phyloP scores from a whole-genome alignment of 2,888 invertebrate species.

The Drosophila putrida region DNA sequence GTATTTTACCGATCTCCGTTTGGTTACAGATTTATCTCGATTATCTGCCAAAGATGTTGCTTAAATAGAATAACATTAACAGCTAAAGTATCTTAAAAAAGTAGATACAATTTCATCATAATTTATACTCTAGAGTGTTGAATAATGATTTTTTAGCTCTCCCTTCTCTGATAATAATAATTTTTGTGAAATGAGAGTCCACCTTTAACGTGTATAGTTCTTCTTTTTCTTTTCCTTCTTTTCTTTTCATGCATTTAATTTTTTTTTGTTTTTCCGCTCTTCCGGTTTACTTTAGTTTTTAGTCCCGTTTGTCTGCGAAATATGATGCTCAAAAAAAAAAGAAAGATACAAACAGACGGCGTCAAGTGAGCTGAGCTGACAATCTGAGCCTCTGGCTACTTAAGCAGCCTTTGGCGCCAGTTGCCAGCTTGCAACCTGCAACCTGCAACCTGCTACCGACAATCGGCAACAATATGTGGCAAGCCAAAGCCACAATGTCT shows the following conservation, averaged over 20 bases:
- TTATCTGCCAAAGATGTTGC: slow-evolving; percentile 80
- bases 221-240: slow-evolving; percentile 1
- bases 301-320: slow-evolving; percentile 65
- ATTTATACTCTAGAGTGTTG: too few species aligned
- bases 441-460: slow-evolving; percentile 41
- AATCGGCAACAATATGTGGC: slow-evolving; percentile 17
- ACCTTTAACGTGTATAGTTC: too few species aligned
- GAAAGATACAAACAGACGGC: slow-evolving; percentile 45
- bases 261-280: slow-evolving; percentile 17
- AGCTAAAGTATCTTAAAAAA: too few species aligned
- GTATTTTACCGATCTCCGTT: slow-evolving; percentile 38
- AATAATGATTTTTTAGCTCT: too few species aligned
- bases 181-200: too few species aligned
- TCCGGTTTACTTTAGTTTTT: slow-evolving; percentile 38
- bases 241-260: not conserved
- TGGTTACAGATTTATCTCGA: slow-evolving; percentile 19
- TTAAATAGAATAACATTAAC: slow-evolving; percentile 1
- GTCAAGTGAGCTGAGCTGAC: slow-evolving; percentile 68
- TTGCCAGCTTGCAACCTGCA: slow-evolving; percentile 36
- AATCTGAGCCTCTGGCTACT: slow-evolving; percentile 51
- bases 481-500: slow-evolving; percentile 79
- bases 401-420: slow-evolving; percentile 75
- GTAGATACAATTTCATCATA: too few species aligned
- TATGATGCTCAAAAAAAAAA: slow-evolving; percentile 65
- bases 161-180: too few species aligned